phyloP scores from a whole-genome alignment of 1,140 invertebrate species.

The Heliconius hermathena region DNA sequence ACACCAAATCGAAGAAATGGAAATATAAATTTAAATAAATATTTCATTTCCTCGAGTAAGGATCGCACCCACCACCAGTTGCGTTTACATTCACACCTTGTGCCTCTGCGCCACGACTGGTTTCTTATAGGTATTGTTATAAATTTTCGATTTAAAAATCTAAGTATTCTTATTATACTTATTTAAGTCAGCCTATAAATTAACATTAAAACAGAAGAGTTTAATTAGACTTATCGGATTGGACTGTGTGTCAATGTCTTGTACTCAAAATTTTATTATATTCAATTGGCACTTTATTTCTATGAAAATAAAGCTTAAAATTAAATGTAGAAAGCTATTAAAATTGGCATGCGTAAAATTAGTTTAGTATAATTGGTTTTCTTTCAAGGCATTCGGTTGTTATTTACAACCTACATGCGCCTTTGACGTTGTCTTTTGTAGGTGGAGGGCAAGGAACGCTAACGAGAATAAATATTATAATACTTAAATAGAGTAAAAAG shows the following conservation, averaged over 20 bases:
- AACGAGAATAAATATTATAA: not conserved
- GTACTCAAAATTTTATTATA: slow-evolving; percentile 14
- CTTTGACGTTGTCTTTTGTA: not conserved
- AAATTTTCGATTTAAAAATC: too few relatives aligned
- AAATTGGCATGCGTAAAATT: slow-evolving; percentile 35
- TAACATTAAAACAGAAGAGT: slow-evolving; percentile 27
- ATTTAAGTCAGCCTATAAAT: not conserved
- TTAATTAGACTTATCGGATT: slow-evolving; percentile 44
- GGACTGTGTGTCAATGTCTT: slow-evolving; percentile 45
- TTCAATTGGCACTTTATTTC: not conserved
- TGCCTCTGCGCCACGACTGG: too few relatives aligned
- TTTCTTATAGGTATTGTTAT: too few relatives aligned
- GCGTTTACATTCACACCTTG: too few relatives aligned
- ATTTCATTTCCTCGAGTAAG: too few relatives aligned
- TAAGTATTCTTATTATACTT: too few relatives aligned
- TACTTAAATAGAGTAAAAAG: not conserved
- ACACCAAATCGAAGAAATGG: too few relatives aligned
- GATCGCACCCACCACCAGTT: too few relatives aligned
- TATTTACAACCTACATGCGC: not conserved
- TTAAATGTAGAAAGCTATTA: not conserved
- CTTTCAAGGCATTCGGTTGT: slow-evolving; percentile 2
- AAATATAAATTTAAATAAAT: too few relatives aligned
- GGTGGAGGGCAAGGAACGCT: not conserved
- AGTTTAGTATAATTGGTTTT: slow-evolving; percentile 26
- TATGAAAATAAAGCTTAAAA: not conserved